Base-by-base conservation (phyloP, 2,113 vertebrate genomes). In the Phyllostomus hastatus region DNA sequence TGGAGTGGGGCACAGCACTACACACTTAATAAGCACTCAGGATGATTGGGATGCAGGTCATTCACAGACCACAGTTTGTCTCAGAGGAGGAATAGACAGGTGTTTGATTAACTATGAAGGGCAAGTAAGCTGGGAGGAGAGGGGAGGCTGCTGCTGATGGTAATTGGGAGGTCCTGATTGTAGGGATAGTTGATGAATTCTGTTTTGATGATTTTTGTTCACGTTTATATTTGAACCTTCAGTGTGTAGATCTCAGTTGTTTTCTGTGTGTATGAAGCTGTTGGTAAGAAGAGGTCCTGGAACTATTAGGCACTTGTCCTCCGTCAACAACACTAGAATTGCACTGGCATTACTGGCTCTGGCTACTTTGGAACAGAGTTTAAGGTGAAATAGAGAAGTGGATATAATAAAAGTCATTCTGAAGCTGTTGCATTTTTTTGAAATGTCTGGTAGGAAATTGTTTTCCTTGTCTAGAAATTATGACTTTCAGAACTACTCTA, bases 111-210 rank as follows among this genome's bases (percentile, higher is more conserved):
- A 95, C 59, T 48, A 54, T 50, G 66, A 81, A 85, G 92, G 94
- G 59, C 88, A 97, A 84, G 95, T 90, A 97, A 69, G 75, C 59
- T 95, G 72, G 64, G 70, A 91, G 69, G 72, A 87, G 78, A 69
- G 43, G 80, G 76, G 48, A 67, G 48, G 61, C 72, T 75, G 46
- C 24, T n/a, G 84, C 35, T 90, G 88, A 96, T 94, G 80, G 94
- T 96, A 92, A 96, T 57, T 95, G 82, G 90, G 93, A 97, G 75
- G 26, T 80, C 80, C 57, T 95, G 92, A 95, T 97, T 93, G 7
- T 92, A 93, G 64, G 61, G 46, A 82, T 59, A 75, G 31, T 26
- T 80, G 83, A 91, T 91, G 78, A 90, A 88, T 96, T 90, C 70
- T 67, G 17, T 84, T 88, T 73, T 91, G 70, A 33, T 92, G 41